A percentile compares a stretch with the other conserved stretches of the same genome.
Conservation (phyloP, 2,113 vertebrate genomes). For the Ellobius talpinus region DNA sequence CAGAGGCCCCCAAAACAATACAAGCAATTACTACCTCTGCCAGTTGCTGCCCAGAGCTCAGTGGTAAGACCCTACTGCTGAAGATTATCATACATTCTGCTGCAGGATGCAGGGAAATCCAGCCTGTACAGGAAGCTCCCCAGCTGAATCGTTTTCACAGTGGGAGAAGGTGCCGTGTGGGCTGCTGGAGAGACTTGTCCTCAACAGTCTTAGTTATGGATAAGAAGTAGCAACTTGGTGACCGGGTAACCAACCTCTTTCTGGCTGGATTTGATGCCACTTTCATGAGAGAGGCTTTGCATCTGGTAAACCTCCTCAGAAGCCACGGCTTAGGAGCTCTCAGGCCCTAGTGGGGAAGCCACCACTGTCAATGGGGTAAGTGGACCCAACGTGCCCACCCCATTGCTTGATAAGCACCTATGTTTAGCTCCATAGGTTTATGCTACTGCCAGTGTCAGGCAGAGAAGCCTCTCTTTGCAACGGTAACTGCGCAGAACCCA, state of each 20-base stretch:
- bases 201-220: background rate
- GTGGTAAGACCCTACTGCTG: too few relatives aligned
- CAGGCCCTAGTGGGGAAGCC: background rate
- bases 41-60: too few relatives aligned
- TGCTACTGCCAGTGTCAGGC: background rate
- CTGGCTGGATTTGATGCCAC: background rate
- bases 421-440: background rate
- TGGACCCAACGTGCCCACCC: background rate
- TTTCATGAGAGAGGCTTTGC: background rate
- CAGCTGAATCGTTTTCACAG: background rate
- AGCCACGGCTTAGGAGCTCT: background rate
- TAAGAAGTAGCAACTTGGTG: background rate
- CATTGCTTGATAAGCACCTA: too few relatives aligned
- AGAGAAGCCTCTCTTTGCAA: background rate
- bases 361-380: too few relatives aligned
- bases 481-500: background rate
- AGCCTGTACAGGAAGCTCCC: background rate
- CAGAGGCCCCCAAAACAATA: too few relatives aligned
- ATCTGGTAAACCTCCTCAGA: background rate
- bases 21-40: too few relatives aligned
- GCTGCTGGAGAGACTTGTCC: background rate
- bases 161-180: too few relatives aligned
- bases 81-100: background rate
- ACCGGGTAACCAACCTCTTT: too few relatives aligned
- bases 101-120: background rate